Evolutionary conservation across 2,797 vertebrate genomes (phyloP).

Genomic region (Holocentrus rufus): DNA sequence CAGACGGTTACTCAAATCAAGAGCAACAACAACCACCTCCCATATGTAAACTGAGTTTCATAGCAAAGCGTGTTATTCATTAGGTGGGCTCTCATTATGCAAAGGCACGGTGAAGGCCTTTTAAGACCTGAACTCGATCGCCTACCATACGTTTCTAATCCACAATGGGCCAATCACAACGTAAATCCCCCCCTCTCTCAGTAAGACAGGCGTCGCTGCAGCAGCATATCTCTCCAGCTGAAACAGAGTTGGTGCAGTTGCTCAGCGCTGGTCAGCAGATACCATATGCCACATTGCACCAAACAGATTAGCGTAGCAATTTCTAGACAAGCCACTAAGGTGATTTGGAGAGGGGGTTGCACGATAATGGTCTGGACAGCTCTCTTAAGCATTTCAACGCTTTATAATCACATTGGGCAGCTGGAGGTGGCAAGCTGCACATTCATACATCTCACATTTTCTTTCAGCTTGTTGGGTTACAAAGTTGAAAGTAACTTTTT

Average conservation of each 20-base stretch:
- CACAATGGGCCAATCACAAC: constrained; percentile 60
- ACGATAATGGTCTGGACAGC: constrained; percentile 50
- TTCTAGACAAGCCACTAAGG: constrained; percentile 53
- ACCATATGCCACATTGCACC: constrained; percentile 68
- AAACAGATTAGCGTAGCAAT: constrained; percentile 68
- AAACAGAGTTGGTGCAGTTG: constrained; percentile 39
- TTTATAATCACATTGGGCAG: constrained; percentile 36
- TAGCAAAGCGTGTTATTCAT: constrained; percentile 63
- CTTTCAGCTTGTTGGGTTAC: constrained; percentile 14
- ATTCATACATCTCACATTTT: constrained; percentile 33
- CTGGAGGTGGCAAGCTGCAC: not conserved
- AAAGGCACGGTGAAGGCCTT: constrained; percentile 55
- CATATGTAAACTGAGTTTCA: constrained; percentile 42
- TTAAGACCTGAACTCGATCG: constrained; percentile 72
- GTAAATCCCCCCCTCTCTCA: constrained; percentile 18
- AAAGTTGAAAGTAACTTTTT: not conserved
- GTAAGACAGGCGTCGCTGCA: constrained; percentile 12
- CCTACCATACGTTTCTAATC: constrained; percentile 74
- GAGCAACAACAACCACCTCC: constrained; percentile 22
- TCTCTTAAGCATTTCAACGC: constrained; percentile 50
- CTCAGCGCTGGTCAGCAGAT: constrained; percentile 34
- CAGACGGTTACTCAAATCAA: constrained; percentile 21
- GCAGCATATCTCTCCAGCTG: constrained; percentile 35
- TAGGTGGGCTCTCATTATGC: constrained; percentile 54
- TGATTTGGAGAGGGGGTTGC: constrained; percentile 49